A percentile compares a stretch with the other conserved stretches of the same genome.
These are phyloP conservation scores for Trogon surrucura DNA, from an alignment of 2,113 vertebrate genomes.

Conservation along the genomic window DNA sequence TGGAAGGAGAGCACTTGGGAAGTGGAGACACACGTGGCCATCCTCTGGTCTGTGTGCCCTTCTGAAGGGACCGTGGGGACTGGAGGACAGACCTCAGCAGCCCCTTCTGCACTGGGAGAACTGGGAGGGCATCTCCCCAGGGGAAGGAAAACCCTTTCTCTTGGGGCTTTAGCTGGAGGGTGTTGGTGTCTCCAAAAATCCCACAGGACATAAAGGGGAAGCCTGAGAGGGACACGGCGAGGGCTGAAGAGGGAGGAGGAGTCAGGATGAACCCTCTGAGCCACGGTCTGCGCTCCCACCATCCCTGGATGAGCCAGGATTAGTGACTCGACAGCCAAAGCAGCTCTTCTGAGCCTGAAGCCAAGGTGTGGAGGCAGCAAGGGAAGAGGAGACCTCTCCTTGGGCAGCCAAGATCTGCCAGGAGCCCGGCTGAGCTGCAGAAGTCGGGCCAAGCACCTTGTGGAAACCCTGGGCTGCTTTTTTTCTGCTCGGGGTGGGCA, in stretches of 20 bases:
- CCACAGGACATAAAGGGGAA: neutral
- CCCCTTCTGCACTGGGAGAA: neutral
- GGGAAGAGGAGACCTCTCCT: neutral
- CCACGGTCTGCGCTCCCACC: neutral
- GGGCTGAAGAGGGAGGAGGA: neutral
- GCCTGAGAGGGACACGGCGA: fast-evolving
- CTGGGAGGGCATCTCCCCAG: neutral
- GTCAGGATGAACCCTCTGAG: neutral
- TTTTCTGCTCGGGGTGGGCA: neutral
- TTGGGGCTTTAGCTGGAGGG: neutral
- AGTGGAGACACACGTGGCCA: neutral
- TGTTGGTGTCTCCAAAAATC: neutral
- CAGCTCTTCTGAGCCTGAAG: neutral
- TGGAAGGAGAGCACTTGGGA: neutral
- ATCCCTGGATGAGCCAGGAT: neutral
- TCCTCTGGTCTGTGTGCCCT: neutral
- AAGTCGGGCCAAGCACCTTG: neutral
- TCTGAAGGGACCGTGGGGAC: neutral
- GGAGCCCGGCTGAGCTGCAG: neutral
- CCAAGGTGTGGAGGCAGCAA: neutral
- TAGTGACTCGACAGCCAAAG: neutral
- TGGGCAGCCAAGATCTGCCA: neutral
- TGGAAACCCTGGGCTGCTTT: neutral
- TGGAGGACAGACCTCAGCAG: neutral
- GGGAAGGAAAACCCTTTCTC: neutral